Base-by-base conservation (phyloP, 2,888 invertebrate species). In the Hecatera dysodea region DNA sequence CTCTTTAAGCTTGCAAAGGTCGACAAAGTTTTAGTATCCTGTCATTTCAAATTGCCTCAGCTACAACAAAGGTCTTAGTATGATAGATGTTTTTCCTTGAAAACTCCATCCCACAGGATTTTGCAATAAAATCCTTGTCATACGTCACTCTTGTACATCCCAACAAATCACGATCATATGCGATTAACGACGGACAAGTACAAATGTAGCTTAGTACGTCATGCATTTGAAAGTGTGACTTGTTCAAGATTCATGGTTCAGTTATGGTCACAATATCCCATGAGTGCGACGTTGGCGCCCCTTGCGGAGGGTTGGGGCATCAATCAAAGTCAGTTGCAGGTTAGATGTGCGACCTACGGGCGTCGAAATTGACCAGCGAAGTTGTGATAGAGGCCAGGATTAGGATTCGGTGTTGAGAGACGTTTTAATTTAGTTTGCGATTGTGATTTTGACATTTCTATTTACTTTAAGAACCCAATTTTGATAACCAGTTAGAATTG, bases 321-420 rank as follows among this genome's bases (percentile, higher is more conserved):
- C 93, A 88, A 93, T 93, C 93, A 93, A 86, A 88, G 93, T 93
- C 93, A 90, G 63, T 36, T 75, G 73, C 93, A 93, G 89, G 88
- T 87, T 82, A 78, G 79, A 79, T 81, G 82, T 33, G 50, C 52
- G 72, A 82, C 70, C 79, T 46, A 86, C 71, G 87, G 86, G 22
- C 57, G 65, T 27, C 15, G 12, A 63, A 53, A 12, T 67, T 65
- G 39, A 55, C 53, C 67, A 72, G 39, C 77, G 27, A 11, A 36
- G 46, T 67, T 27, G 64, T 59, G 27, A 73, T 52, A 22, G 17
- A 52, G 64, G 48, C 68, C 52, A 39, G 52, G 44, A 48, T 68
- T 36, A 8, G 24, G n/a, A 61, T 61, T 44, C 17, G 11, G 15
- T 27, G 52, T 52, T 67, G 19, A 33, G 5, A 48, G 33, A 67